These are phyloP conservation scores for Bradypodion pumilum DNA, from an alignment of 2,797 vertebrate genomes.

Conservation along the genomic window DNA sequence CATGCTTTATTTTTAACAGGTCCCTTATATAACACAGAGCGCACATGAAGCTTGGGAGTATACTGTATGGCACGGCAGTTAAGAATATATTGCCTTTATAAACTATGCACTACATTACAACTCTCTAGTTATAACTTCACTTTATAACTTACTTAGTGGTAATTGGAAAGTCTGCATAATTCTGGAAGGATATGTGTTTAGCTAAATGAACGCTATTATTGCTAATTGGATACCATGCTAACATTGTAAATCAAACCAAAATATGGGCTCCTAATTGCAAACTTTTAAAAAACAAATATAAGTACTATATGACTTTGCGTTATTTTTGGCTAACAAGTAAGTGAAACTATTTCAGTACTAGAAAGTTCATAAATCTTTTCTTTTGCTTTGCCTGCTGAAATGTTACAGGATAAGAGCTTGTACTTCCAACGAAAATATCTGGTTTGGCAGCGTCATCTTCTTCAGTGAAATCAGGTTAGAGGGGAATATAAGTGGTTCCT, in stretches of 20 bases:
- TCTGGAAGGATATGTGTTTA: conserved; percentile 75
- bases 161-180: conserved; percentile 83
- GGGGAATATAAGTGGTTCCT: conserved; percentile 58
- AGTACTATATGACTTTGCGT: conserved; percentile 76
- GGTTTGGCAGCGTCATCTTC: conserved; percentile 70
- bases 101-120: conserved; percentile 73
- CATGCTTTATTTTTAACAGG: conserved; percentile 66
- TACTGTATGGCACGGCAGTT: conserved; percentile 58
- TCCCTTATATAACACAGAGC: conserved; percentile 55
- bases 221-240: conserved; percentile 78
- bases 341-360: conserved; percentile 75
- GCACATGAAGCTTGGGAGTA: conserved; percentile 62
- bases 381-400: conserved; percentile 70
- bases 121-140: conserved; percentile 78
- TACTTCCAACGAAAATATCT: conserved; percentile 77
- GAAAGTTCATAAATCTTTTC: conserved; percentile 78
- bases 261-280: conserved; percentile 71
- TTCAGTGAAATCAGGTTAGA: conserved; percentile 56
- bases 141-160: no score
- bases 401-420: conserved; percentile 66
- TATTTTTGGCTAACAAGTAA: conserved; percentile 76
- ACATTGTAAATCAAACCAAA: conserved; percentile 76
- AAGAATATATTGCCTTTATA: conserved; percentile 76
- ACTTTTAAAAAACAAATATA: conserved; percentile 67
- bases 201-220: conserved; percentile 77